A percentile compares a stretch with the other conserved stretches of the same genome.
Conservation (phyloP, 2,113 vertebrate species). For the Lepus europaeus region DNA sequence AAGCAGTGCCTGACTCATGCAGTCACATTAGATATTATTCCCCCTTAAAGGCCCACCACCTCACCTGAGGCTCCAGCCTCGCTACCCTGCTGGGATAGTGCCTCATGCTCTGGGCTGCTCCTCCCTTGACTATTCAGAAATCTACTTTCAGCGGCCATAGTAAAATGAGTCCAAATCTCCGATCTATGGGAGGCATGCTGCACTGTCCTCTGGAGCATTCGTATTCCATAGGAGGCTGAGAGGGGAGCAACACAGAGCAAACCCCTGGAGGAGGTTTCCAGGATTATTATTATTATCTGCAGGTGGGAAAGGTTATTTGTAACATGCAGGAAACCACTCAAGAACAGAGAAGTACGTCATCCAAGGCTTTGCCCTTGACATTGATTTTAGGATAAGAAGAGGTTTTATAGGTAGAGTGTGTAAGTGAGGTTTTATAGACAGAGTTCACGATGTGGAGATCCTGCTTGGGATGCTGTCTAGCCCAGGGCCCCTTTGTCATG, state of each 20-base stretch:
- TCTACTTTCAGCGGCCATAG: not conserved
- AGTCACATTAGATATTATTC: not conserved
- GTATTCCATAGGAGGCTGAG: not conserved
- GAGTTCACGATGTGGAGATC: not conserved
- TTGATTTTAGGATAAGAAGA: slow-evolving; percentile 21
- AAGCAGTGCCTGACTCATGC: not conserved
- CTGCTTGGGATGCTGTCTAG: not conserved
- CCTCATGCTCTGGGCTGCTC: not conserved
- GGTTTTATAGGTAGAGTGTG: not conserved
- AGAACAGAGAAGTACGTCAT: not conserved
- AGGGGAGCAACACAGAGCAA: not conserved
- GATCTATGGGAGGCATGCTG: not conserved
- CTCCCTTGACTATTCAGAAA: not conserved
- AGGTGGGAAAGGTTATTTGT: not conserved
- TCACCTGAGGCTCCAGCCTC: not conserved
- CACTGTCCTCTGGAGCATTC: not conserved
- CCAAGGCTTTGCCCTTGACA: not conserved
- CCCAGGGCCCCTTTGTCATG: not conserved
- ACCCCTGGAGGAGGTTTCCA: not conserved
- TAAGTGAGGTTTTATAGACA: not conserved
- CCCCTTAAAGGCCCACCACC: not conserved
- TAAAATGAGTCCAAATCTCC: not conserved
- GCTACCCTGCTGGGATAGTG: not conserved
- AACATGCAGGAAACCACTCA: not conserved
- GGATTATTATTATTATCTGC: not conserved